phyloP scores from a whole-genome alignment of 2,888 invertebrate species.

The Margaritifera margaritifera region DNA sequence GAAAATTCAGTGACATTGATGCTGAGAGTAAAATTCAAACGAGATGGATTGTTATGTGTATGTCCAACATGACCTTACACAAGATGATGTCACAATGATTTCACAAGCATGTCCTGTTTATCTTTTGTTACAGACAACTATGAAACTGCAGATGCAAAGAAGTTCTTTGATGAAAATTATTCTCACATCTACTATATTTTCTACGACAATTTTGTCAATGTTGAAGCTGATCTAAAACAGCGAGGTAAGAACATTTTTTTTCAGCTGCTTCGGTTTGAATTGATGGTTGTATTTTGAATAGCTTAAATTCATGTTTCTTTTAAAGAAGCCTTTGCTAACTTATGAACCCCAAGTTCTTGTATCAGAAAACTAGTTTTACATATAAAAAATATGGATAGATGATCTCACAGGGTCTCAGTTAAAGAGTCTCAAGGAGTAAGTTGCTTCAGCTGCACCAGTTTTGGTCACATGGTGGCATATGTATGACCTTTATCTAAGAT shows the following conservation, averaged over 20 bases:
- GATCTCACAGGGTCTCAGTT: no score
- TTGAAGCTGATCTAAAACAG: constrained; percentile 91
- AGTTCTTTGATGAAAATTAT: constrained; percentile 93
- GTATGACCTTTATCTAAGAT: no score
- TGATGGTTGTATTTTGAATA: neutral
- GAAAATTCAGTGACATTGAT: no score
- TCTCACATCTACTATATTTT: constrained; percentile 96
- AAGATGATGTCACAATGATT: neutral
- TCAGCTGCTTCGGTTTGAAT: neutral
- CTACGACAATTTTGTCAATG: constrained; percentile 94
- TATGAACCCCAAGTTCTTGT: no score
- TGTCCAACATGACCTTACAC: neutral
- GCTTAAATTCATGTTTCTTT: neutral
- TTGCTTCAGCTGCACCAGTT: no score
- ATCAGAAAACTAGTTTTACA: no score
- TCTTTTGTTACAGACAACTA: constrained; percentile 61
- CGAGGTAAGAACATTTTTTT: constrained; percentile 81
- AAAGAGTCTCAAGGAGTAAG: no score
- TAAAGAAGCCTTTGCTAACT: neutral
- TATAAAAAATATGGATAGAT: no score
- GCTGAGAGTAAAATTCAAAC: no score
- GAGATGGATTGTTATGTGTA: no score
- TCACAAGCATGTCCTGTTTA: neutral
- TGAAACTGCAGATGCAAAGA: constrained; percentile 88
- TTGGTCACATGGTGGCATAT: no score